Evolutionary conservation across 2,113 vertebrate species (phyloP), one percentile per base, ranked within the genome.

Genomic region (Polypterus senegalus): DNA sequence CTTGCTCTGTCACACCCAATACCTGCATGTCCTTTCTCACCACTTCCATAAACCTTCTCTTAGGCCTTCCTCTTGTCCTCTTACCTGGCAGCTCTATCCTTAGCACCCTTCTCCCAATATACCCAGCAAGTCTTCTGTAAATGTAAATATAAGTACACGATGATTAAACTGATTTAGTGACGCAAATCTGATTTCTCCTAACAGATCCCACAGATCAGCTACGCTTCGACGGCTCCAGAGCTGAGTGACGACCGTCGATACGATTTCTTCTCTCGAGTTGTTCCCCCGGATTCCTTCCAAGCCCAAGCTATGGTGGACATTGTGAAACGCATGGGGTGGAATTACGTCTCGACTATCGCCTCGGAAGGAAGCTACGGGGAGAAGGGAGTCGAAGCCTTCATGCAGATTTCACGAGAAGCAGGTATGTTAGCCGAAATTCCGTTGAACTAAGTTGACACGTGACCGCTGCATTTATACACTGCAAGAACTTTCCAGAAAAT

Each of bases 291-390:
- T 74, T 97, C 94, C 47, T 97, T 97, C 78, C 96, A 98, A 84
- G 94, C 94, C 54, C 94, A 98, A 80, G 96, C 96, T 62, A 98
- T 98, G 94, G 96, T 98, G 77, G 96, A 98, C 79, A 97, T 98
- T 43, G 92, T 97, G 67, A 93, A 87, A 74, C 86, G 91, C 48
- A 77, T 98, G 76, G 90, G 91, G 59, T 98, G 96, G 96, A 92
- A 90, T 65, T 98, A 95, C n/a, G 94, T 98, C 64, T 96, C 96
- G 65, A 98, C 96, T 6, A 71, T 98, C 9, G 94, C 94, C 47
- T 97, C 94, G 1, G 96, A 98, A 83, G 96, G 96, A 72, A 97
- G 92, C 77, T 98, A 98, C 43, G 96, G 96, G 57, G 96, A 98
- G 80, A 97, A 95, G 76, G 96, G 96, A 60, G 92, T 97, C 54